Conservation (phyloP, 37 sponge, comb jelly and placozoan genomes). For the Lycopodina hypogea region DNA sequence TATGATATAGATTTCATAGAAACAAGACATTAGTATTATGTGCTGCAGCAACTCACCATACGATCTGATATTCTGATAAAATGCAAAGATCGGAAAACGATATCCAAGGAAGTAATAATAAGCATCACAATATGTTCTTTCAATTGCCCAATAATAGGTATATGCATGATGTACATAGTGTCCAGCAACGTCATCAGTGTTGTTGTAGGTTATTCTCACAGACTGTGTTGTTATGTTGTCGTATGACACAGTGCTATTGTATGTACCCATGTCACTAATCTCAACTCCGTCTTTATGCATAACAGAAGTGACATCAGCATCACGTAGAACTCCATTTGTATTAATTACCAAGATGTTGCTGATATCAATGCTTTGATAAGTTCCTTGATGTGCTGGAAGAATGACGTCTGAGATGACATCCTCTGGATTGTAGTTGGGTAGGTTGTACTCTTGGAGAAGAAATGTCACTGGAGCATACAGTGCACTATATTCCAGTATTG, state of each 20-base stretch:
- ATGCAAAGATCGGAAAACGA: too few relatives aligned
- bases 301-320: too few relatives aligned
- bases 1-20: too few relatives aligned
- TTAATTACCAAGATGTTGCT: background rate
- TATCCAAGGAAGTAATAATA: too few relatives aligned
- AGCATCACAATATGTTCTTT: too few relatives aligned
- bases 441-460: background rate
- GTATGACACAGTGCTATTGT: background rate
- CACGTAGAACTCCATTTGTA: background rate
- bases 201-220: background rate
- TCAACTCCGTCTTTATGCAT: too few relatives aligned
- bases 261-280: background rate
- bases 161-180: background rate
- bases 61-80: too few relatives aligned
- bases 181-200: background rate
- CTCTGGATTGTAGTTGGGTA: background rate
- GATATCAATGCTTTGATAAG: too few relatives aligned
- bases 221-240: background rate
- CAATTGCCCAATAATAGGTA: too few relatives aligned
- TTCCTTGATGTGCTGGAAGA: background rate
- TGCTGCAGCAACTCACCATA: too few relatives aligned
- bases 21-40: too few relatives aligned
- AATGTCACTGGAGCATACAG: background rate
- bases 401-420: background rate
- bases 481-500: background rate